Conservation (phyloP, 2,113 vertebrate genomes). For the Oncorhynchus clarkii region DNA sequence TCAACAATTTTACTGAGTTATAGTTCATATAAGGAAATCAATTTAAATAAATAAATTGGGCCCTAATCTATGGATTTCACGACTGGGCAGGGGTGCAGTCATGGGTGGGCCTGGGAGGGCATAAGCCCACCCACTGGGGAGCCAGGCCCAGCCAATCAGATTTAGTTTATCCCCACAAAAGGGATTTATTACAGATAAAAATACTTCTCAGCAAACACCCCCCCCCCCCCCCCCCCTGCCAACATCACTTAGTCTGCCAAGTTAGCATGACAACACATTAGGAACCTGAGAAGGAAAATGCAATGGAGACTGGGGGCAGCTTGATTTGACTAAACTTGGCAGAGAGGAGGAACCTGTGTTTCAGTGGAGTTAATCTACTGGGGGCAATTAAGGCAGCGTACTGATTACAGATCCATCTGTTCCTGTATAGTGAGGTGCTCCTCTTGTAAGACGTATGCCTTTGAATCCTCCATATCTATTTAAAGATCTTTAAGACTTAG, state of each 20-base stretch:
- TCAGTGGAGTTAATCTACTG: constrained; percentile 62
- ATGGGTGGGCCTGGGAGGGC: no score
- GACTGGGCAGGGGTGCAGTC: no score
- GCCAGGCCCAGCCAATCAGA: no score
- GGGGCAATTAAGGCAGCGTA: constrained; percentile 52
- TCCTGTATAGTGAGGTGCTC: constrained; percentile 38
- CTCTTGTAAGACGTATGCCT: constrained; percentile 38
- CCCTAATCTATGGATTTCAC: no score
- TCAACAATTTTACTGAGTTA: no score
- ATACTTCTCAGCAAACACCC: no score
- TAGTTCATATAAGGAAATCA: no score
- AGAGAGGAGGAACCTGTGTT: constrained; percentile 42
- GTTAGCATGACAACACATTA: constrained; percentile 62
- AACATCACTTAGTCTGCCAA: constrained; percentile 60
- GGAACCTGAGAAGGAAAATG: constrained; percentile 55
- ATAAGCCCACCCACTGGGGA: no score
- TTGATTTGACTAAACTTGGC: constrained; percentile 59
- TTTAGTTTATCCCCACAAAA: no score
- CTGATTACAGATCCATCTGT: constrained; percentile 62
- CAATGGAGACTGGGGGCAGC: constrained; percentile 27
- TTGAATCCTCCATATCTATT: constrained; percentile 41
- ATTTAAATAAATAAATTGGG: no score
- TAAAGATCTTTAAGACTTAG: constrained; percentile 41
- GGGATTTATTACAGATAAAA: no score
- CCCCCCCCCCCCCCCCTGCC: constrained; percentile 24